Base-by-base conservation (phyloP, 1,140 invertebrate species). In the Heliconius congener region DNA sequence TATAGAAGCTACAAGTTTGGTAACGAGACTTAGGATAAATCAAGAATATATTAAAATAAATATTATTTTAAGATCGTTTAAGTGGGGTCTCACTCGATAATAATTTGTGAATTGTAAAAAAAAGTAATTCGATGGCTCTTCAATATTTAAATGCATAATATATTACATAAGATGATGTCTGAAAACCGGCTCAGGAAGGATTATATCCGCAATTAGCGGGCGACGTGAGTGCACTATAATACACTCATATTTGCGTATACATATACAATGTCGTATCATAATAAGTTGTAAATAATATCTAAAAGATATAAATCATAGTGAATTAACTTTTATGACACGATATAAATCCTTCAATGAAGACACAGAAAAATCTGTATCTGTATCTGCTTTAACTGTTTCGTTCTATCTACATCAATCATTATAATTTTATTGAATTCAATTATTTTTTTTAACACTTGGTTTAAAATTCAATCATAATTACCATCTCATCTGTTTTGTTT, bases 141-240 rank as follows among this genome's bases (percentile, higher is more conserved):
- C 60, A 66, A 66, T 30, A 66, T 30, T 66, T 30, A 60, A 60
- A 60, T 30, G 27, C 23, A 66, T 30, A 66, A 66, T 8, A 30
- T 66, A 66, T 66, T 66, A 66, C 60, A 30, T 30, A 66, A 66
- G 23, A 66, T 66, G 23, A 30, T 66, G 60, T 66, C 60, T 66
- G 60, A 66, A 66, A 66, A 66, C 60, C 60, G 60, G 60, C 60
- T 66, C 60, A 66, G 60, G 23, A 66, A 30, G 60, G 60, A 66
- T 30, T 66, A 66, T 66, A 66, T 30, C 60, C 60, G 60, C 60
- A 66, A 66, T 66, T 66, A 66, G 60, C 13, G 57, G 9, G 19
- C 57, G 57, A n/a, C 57, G 57, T 11, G 13, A 8, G 6, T 37
- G 34, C 34, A 37, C 34, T 37, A 37, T 8, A 34, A 9, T 66